These are phyloP conservation scores for Parnassius smintheus DNA, from an alignment of 2,888 invertebrate genomes.

Conservation along the genomic window DNA sequence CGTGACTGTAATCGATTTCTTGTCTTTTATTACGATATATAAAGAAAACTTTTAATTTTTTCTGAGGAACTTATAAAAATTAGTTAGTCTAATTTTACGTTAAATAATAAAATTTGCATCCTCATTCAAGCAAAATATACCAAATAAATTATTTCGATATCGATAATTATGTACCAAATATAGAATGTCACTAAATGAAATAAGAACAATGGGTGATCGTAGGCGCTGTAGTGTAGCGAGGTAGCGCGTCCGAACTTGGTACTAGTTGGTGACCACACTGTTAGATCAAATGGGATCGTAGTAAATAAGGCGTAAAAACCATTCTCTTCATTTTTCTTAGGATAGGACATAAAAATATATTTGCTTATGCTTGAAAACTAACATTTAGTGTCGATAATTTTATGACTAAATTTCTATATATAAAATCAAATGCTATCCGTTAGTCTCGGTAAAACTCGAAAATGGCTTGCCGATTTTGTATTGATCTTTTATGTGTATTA, in stretches of 20 bases:
- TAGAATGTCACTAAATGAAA: conserved; percentile 44
- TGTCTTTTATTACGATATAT: conserved; percentile 41
- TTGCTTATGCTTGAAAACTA: no score
- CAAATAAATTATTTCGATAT: conserved; percentile 38
- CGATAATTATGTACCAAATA: conserved; percentile 31
- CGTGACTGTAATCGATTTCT: conserved; percentile 57
- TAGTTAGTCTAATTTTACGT: not conserved
- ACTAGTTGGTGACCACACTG: conserved; percentile 41
- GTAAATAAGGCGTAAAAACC: no score
- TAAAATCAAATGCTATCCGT: no score
- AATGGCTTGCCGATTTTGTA: no score
- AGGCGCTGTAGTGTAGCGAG: conserved; percentile 59
- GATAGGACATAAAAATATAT: no score
- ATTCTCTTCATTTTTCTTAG: no score
- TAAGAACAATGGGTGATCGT: conserved; percentile 68
- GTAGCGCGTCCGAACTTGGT: conserved; percentile 63
- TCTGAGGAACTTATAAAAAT: conserved; percentile 5
- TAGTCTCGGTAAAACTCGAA: no score
- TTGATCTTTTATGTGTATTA: no score
- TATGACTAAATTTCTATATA: no score
- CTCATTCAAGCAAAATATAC: not conserved
- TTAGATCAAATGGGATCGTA: conserved; percentile 18
- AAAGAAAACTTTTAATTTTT: conserved; percentile 28
- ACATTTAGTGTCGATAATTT: no score
- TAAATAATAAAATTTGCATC: not conserved